Evolutionary conservation across 1,140 invertebrate genomes (phyloP), one percentile per base, ranked within the genome.

Genomic region (Lordiphosa stackelbergi): DNA sequence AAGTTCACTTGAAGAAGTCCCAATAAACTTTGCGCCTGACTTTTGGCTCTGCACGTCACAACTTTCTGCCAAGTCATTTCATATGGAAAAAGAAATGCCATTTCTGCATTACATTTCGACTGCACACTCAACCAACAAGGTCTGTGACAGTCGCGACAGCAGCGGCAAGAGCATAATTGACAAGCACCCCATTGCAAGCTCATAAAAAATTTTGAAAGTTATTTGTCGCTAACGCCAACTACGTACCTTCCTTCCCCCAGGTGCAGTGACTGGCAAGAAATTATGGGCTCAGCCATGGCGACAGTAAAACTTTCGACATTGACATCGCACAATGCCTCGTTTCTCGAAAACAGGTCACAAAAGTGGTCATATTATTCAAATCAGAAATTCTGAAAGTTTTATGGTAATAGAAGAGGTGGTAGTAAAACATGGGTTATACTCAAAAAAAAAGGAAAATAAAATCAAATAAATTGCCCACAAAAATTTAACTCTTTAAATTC

Each of bases 201-300:
- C 56, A 45, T 70, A 77, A 71, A 49, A 72, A 77, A 64, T 63
- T 53, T 57, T 47, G 55, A 73, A 63, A 68, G 75, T 74, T 79
- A 73, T 81, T 79, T 79, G 66, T 74, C 66, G 54, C 61, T 38
- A 52, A 65, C 53, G 64, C 38, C 11, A 57, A 73, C 64, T 69
- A 49, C 43, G 53, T 46, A 36, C 37, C 28, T 52, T 53, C 38
- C 37, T 34, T 16, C 58, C 36, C 45, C 13, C 47, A 37, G 47
- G 35, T 49, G 34, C 31, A 49, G 43, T 46, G 43, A 46, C 22
- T 46, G 43, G 35, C 47, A 40, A 53, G 48, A 45, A 61, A 34
- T 61, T 56, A 51, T 62, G 49, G 38, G 41, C 38, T 46, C 40
- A 31, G 31, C 31, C 28, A 31, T 31, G 28, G 28, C 28, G 28